A percentile compares a stretch with the other conserved stretches of the same genome.
phyloP scores from a whole-genome alignment of 2,113 vertebrate genomes.

The Ia io region DNA sequence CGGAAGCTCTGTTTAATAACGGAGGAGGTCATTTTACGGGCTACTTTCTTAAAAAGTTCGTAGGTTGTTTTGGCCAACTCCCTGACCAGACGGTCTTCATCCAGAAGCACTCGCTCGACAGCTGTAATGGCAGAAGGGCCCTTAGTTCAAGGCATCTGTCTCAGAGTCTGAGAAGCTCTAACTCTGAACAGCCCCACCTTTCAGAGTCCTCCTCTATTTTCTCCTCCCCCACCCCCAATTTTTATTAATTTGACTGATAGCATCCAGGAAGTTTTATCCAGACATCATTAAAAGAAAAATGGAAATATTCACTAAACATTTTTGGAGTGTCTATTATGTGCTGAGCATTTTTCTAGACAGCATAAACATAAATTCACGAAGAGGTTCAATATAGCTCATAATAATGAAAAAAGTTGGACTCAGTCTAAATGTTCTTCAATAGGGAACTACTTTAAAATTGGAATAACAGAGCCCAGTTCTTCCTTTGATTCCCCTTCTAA shows the following conservation, averaged over 20 bases:
- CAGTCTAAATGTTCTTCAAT: background rate
- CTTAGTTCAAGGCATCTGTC: background rate
- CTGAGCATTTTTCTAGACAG: background rate
- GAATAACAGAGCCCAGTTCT: background rate
- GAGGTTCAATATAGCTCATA: background rate
- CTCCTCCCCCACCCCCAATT: background rate
- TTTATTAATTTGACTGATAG: background rate
- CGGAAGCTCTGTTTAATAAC: conserved; percentile 17
- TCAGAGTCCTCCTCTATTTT: background rate
- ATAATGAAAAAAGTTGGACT: background rate
- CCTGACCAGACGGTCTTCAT: background rate
- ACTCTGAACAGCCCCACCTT: background rate
- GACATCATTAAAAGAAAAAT: background rate
- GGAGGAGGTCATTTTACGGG: background rate
- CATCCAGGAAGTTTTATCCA: background rate
- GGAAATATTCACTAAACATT: background rate
- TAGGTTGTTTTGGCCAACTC: conserved; percentile 2
- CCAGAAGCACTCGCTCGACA: background rate
- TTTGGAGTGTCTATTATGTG: background rate
- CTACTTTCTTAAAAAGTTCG: background rate
- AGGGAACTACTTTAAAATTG: background rate
- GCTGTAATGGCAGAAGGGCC: conserved; percentile 28
- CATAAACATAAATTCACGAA: background rate
- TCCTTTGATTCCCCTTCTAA: too few species aligned
- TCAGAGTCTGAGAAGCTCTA: background rate